Percentiles rank a stretch among this genome's conserved stretches.
These are phyloP conservation scores for Urocolius indicus DNA, from an alignment of 2,113 vertebrate species.

Conservation along the genomic window DNA sequence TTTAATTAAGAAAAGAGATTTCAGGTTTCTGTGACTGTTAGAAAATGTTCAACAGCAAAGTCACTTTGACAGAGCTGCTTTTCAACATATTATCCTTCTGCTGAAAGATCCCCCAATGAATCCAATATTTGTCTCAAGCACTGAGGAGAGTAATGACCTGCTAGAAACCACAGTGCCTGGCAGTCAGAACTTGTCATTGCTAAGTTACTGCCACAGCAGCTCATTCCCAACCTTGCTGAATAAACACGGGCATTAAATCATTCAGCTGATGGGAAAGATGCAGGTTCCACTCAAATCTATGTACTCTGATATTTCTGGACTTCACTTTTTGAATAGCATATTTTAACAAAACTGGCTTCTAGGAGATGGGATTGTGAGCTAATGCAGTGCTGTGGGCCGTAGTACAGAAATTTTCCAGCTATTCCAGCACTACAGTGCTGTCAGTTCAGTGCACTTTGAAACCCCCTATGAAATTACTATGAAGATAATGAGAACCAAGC, in stretches of 20 bases:
- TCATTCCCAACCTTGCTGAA: constrained; percentile 12
- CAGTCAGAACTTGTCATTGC: background rate
- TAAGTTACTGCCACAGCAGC: constrained; percentile 10
- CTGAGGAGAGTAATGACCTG: constrained; percentile 23
- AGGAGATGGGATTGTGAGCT: background rate
- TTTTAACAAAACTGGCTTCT: background rate
- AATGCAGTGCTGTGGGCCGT: background rate
- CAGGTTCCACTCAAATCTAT: background rate
- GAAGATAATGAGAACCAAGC: background rate
- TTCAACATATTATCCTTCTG: constrained; percentile 20
- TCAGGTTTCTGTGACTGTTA: constrained; percentile 2
- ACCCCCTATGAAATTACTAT: background rate
- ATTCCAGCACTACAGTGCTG: background rate
- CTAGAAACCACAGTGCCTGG: background rate
- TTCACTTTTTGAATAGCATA: background rate
- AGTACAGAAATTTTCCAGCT: background rate
- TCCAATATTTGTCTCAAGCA: background rate
- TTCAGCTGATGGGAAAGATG: background rate
- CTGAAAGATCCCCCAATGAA: constrained; percentile 46
- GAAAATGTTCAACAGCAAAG: constrained; percentile 34
- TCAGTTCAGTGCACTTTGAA: background rate
- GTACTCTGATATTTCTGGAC: background rate
- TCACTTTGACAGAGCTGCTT: constrained; percentile 24
- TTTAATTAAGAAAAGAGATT: constrained; percentile 57
- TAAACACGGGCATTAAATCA: constrained; percentile 34